A percentile compares a stretch with the other conserved stretches of the same genome.
Conservation (phyloP, 2,888 invertebrate species). For the Diplolepis rosae region DNA sequence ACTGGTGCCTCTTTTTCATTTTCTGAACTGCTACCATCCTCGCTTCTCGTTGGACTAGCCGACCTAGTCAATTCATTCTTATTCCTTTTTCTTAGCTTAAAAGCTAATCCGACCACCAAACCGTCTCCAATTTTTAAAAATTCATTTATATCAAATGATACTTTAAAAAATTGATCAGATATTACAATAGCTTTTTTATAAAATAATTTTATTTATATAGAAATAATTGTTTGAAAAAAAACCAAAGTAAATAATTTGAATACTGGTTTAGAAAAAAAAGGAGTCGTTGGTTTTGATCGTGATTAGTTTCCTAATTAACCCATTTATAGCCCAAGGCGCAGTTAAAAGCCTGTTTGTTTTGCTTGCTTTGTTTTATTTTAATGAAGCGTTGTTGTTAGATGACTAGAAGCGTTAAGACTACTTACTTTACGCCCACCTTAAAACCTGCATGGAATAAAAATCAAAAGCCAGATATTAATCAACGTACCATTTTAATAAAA, state of each 20-base stretch:
- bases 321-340: slow-evolving; percentile 52
- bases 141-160: too few relatives aligned
- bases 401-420: slow-evolving; percentile 69
- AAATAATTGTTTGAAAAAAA: too few relatives aligned
- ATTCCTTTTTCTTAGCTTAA: not conserved
- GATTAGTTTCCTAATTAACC: slow-evolving; percentile 28
- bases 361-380: slow-evolving; percentile 53
- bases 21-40: slow-evolving; percentile 54
- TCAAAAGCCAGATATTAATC: slow-evolving; percentile 55
- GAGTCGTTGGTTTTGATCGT: not conserved
- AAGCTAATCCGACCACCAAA: not conserved
- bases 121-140: not conserved
- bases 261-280: not conserved
- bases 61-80: slow-evolving; percentile 58
- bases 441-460: slow-evolving; percentile 62
- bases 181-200: too few relatives aligned
- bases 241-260: too few relatives aligned
- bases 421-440: slow-evolving; percentile 61
- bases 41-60: slow-evolving; percentile 61
- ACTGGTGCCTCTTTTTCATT: slow-evolving; percentile 56
- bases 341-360: slow-evolving; percentile 55
- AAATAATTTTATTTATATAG: too few relatives aligned
- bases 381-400: slow-evolving; percentile 66
- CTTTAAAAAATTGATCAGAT: too few relatives aligned
- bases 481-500: not conserved